phyloP scores from a whole-genome alignment of 2,888 invertebrate species.

The Campoletis raptor region DNA sequence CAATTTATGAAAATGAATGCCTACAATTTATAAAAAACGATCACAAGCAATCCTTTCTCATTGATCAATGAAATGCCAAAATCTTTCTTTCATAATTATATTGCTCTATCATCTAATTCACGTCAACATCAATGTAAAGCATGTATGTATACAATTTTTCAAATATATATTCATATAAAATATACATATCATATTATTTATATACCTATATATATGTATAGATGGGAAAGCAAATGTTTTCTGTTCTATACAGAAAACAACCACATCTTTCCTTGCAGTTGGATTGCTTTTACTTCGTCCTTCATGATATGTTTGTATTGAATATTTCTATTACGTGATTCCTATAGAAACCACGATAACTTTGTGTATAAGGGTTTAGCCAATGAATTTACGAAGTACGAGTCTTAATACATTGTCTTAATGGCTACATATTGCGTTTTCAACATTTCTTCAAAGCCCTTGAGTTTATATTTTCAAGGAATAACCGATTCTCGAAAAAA shows the following conservation, averaged over 20 bases:
- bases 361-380: slow-evolving; percentile 8
- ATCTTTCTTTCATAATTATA: neutral
- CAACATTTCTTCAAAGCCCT: slow-evolving; percentile 4
- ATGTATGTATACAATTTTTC: too few species aligned
- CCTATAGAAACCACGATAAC: slow-evolving; percentile 10
- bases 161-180: too few species aligned
- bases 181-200: too few species aligned
- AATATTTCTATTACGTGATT: slow-evolving; percentile 39
- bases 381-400: neutral
- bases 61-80: neutral
- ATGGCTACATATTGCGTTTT: slow-evolving; percentile 15
- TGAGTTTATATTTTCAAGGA: neutral
- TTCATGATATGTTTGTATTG: slow-evolving; percentile 40
- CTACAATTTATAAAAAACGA: neutral
- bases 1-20: neutral
- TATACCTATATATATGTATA: too few species aligned
- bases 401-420: neutral
- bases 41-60: neutral
- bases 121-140: neutral
- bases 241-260: neutral
- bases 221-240: neutral
- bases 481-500: neutral
- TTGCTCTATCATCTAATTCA: neutral
- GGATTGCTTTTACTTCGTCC: slow-evolving; percentile 42
- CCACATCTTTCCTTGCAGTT: slow-evolving; percentile 19